Conservation (phyloP, 2,113 vertebrate species). For the Oreocharis arfaki region DNA sequence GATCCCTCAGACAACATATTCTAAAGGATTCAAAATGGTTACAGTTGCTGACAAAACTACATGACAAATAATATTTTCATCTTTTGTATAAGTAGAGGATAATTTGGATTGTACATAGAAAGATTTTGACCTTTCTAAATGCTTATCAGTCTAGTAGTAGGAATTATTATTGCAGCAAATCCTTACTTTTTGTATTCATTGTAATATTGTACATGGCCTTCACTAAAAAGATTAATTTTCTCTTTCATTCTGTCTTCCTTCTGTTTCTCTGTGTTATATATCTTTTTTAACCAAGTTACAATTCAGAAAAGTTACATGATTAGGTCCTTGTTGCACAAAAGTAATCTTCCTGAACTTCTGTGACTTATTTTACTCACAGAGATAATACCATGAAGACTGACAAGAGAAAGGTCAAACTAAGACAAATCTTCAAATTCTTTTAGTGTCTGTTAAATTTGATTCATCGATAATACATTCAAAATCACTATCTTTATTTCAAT, state of each 20-base stretch:
- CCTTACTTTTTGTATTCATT: neutral
- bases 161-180: neutral
- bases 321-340: slow-evolving; percentile 16
- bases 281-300: neutral
- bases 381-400: neutral
- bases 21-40: neutral
- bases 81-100: neutral
- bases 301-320: slow-evolving; percentile 2
- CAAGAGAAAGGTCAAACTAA: neutral
- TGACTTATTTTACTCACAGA: neutral
- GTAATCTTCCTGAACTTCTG: neutral
- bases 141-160: neutral
- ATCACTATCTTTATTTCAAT: neutral
- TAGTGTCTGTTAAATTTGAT: neutral
- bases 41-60: neutral
- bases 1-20: neutral
- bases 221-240: neutral
- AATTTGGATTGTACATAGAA: neutral
- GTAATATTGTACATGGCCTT: neutral
- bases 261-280: neutral
- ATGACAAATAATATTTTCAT: neutral
- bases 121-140: neutral
- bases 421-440: neutral
- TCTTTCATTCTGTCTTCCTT: neutral
- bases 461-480: neutral